Conservation (phyloP, 2,113 vertebrate genomes). For the Laticauda colubrina region DNA sequence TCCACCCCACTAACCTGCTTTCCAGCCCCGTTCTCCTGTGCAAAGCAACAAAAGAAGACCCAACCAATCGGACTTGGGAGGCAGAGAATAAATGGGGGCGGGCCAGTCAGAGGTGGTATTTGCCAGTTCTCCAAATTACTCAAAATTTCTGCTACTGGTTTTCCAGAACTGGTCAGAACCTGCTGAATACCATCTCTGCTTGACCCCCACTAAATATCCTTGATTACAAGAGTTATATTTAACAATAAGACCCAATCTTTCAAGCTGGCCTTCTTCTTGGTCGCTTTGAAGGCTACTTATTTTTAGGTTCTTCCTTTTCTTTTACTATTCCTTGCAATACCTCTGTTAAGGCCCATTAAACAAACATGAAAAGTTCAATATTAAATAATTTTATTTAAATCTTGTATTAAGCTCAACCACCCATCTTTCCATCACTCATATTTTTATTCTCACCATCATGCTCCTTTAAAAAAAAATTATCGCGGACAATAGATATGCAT, state of each 20-base stretch:
- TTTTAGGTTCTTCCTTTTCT: background rate
- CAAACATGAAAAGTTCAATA: background rate
- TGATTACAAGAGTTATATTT: background rate
- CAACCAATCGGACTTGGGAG: no score
- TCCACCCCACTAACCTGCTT: no score
- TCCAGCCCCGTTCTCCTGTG: no score
- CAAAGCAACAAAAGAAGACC: no score
- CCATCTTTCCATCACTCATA: background rate
- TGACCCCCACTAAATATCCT: background rate
- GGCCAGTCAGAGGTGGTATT: no score
- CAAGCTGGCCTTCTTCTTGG: background rate
- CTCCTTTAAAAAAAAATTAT: background rate
- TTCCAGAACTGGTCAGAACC: no score
- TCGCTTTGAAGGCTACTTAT: background rate
- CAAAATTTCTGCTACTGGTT: no score
- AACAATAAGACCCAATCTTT: background rate
- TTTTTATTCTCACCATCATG: background rate
- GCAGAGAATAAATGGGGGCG: no score
- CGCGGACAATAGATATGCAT: background rate
- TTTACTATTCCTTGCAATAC: background rate
- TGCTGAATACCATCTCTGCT: no score
- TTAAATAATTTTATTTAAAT: background rate
- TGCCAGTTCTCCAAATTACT: no score
- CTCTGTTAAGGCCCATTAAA: background rate
- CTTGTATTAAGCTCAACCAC: background rate